phyloP scores from a whole-genome alignment of 1,140 invertebrate species.

The Drosophila sp. region DNA sequence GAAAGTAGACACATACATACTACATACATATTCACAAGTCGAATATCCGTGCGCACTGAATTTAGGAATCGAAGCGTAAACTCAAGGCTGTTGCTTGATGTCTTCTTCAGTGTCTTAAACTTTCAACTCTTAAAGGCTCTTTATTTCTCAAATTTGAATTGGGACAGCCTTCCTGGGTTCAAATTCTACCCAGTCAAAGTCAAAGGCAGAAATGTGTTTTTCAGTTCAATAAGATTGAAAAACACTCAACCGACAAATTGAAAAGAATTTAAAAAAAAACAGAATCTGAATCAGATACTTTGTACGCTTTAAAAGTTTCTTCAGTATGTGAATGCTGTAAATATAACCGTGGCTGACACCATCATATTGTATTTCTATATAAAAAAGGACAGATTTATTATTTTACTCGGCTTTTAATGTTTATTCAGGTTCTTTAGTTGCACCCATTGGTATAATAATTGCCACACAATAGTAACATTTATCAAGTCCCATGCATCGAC shows the following conservation, averaged over 20 bases:
- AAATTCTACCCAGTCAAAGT: too few species aligned
- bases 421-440: not conserved
- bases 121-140: not conserved
- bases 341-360: too few species aligned
- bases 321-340: too few species aligned
- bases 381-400: not conserved
- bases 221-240: too few species aligned
- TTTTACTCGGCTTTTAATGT: not conserved
- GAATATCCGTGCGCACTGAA: slow-evolving; percentile 52
- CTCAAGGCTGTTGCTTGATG: slow-evolving; percentile 26
- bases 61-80: slow-evolving; percentile 60
- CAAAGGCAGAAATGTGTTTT: too few species aligned
- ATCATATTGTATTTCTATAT: too few species aligned
- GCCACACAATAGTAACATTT: slow-evolving; percentile 11
- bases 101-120: not conserved
- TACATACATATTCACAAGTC: slow-evolving; percentile 20
- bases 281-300: too few species aligned
- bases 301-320: too few species aligned
- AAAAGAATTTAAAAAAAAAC: too few species aligned
- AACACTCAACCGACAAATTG: too few species aligned
- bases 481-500: slow-evolving; percentile 18
- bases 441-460: not conserved
- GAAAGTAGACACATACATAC: not conserved
- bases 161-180: too few species aligned
- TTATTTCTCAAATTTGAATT: too few species aligned